Base-by-base conservation (phyloP, 1,140 invertebrate species). In the Phymorhynchus buccinoides region DNA sequence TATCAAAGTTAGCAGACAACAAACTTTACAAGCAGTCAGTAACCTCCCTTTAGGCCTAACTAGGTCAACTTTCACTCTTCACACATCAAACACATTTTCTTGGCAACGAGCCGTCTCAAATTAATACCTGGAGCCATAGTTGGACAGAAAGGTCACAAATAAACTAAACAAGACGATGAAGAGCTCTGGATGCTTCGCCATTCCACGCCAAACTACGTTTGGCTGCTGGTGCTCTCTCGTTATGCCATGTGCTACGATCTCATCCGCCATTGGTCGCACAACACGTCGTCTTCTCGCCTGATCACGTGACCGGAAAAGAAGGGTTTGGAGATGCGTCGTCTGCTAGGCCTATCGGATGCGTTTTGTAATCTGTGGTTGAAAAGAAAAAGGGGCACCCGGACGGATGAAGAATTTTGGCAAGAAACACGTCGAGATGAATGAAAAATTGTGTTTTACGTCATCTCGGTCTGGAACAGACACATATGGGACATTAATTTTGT, bases 171-270 rank as follows among this genome's bases (percentile, higher is more conserved):
- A 41, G 7, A 87, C 68, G 37, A 87, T 42, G 87, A 84, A 90
- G 78, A 91, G 66, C 77, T 89, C 86, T 52, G 88, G 88, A 85
- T 90, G 88, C 84, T 85, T 88, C 62, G 88, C 87, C 90, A 91
- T 91, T 75, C 80, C 86, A 84, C 86, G 87, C 62, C 84, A 81
- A 41, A 87, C 35, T 32, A 83, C 85, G 87, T 86, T 85, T 84
- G 84, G 83, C 71, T 52, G 83, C 71, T 44, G 79, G 66, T 30
- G 73, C 42, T 81, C 78, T 71, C n/a, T 73, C 80, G 85, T 85
- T 85, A 80, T 84, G 82, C 83, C 85, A 84, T 87, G 84, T 86
- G 84, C 88, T 85, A 68, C 68, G 71, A 87, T 84, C 75, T 77
- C 87, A 88, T 87, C 88, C 86, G 85, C 87, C 88, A 89, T 89